phyloP scores from a whole-genome alignment of 2,113 vertebrate genomes.

The Cairina moschata region DNA sequence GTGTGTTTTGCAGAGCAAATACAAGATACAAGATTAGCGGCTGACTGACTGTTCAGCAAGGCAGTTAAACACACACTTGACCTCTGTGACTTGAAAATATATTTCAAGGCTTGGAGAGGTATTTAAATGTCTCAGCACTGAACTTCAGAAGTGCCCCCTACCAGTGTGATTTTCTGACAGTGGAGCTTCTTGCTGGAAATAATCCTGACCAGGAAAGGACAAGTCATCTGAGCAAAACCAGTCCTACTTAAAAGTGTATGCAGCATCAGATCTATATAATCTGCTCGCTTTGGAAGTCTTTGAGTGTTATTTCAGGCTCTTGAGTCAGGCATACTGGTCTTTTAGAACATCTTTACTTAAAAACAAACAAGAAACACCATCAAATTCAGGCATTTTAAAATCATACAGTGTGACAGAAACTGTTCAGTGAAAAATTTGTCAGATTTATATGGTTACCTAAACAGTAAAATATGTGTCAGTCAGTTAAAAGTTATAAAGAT shows the following conservation, averaged over 20 bases:
- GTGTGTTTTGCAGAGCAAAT: neutral
- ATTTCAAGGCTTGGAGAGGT: neutral
- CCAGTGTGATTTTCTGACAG: neutral
- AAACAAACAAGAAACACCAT: neutral
- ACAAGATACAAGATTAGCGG: neutral
- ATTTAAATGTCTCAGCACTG: neutral
- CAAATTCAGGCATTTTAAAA: neutral
- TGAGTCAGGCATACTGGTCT: constrained; percentile 3
- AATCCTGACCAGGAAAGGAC: neutral
- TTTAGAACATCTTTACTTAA: neutral
- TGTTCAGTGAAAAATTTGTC: neutral
- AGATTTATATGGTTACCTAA: neutral
- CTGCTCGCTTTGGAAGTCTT: neutral
- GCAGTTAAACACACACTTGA: neutral
- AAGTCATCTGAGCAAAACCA: neutral
- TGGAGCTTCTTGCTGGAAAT: neutral
- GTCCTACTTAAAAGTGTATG: neutral
- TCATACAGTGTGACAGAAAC: neutral
- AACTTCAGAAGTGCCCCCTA: neutral
- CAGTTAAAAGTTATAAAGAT: neutral
- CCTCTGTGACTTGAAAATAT: neutral
- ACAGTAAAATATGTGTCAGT: neutral
- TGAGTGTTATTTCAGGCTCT: neutral
- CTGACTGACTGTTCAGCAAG: neutral
- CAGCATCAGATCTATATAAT: neutral